Base-by-base conservation (phyloP, 2,113 vertebrate species). In the Oryzias celebensis region DNA sequence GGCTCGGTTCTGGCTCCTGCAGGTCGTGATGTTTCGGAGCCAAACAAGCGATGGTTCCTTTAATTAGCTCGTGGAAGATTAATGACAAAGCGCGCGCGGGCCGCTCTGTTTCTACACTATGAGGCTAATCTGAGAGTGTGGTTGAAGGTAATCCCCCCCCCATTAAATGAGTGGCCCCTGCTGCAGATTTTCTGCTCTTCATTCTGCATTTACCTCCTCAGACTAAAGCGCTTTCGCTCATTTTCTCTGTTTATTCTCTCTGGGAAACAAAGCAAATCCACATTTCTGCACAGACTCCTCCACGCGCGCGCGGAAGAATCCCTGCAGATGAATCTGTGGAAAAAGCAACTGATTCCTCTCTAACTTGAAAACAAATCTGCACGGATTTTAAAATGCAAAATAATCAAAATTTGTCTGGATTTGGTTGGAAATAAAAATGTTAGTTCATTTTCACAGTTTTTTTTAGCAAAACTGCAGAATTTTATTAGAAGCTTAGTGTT, bases 61-160 rank as follows among this genome's bases (percentile, higher is more conserved):
- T 85, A 90, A 90, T 91, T 90, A 89, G 81, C 81, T 76, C 13
- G 68, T 42, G 78, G 80, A 83, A 89, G 84, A 90, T 91, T 88
- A 88, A 88, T 85, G 83, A 75, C 78, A 56, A 84, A 77, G 80
- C 78, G 83, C 43, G 80, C 82, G 77, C 81, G 57, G 54, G 48
- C 13, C 53, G 60, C 57, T 59, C 45, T 69, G 53, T 78, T 75
- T 63, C 52, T 71, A 69, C 69, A 53, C 49, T 14, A 24, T 44
- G 71, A 17, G 55, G 68, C 22, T 50, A 60, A 79, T 80, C 62
- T 82, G 73, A 63, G 60, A 42, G 16, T 44, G 45, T 20, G 63
- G 46, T 17, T 63, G 20, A 65, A 78, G 75, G 73, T 64, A 67
- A 73, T 52, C 46, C 16, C 28, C 31, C 31, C 28, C 1, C 13